These are phyloP conservation scores for Podotricha telesiphe DNA, from an alignment of 2,888 invertebrate species.

Conservation along the genomic window DNA sequence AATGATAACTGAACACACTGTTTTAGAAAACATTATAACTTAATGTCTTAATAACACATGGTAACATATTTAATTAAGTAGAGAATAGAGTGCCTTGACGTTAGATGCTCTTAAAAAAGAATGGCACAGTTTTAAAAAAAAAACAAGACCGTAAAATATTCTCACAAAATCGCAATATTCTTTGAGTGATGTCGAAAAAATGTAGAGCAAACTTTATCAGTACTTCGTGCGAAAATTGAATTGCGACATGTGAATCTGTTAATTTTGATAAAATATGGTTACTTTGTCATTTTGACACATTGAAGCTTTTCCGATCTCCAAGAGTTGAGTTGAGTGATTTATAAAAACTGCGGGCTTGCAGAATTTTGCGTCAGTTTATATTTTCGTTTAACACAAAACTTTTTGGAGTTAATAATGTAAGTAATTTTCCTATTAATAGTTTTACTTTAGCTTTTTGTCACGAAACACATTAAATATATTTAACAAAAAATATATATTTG, in stretches of 20 bases:
- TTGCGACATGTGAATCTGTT: constrained; percentile 43
- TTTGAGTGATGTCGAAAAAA: not conserved
- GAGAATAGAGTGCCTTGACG: no score
- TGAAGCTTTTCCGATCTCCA: constrained; percentile 55
- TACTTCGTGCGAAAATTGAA: constrained; percentile 45
- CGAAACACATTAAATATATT: no score
- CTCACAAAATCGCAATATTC: not conserved
- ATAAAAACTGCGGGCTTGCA: constrained; percentile 52
- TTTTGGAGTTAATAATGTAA: constrained; percentile 1
- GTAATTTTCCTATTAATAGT: not conserved
- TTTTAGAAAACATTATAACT: no score
- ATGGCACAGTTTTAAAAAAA: not conserved
- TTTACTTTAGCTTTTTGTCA: no score
- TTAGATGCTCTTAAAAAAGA: no score
- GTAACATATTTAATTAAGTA: no score
- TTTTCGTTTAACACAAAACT: not conserved
- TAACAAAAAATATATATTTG: not conserved
- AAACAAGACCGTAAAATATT: not conserved
- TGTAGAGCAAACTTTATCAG: constrained; percentile 28
- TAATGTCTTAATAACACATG: no score
- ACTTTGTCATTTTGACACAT: constrained; percentile 50
- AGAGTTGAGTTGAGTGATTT: constrained; percentile 60
- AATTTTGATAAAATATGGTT: constrained; percentile 44
- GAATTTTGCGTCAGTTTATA: constrained; percentile 5
- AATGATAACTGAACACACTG: no score